Percentiles rank a stretch among this genome's conserved stretches.
Conservation (phyloP, 1,140 invertebrate genomes). For the Forficula auricularia region DNA sequence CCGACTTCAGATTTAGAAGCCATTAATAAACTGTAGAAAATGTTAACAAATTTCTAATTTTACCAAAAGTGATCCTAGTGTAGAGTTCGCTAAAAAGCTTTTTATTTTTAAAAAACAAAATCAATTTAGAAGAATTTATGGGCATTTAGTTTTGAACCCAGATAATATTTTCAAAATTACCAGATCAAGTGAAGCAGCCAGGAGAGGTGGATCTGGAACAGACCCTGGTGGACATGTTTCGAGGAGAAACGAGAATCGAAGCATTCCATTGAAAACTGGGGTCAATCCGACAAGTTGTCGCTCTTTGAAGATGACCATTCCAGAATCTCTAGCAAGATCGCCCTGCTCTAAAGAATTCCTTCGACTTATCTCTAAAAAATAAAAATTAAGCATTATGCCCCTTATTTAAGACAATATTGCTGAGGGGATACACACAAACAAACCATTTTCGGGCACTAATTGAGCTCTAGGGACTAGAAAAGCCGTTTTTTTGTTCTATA, state of each 20-base stretch:
- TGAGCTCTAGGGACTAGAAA: too few relatives aligned
- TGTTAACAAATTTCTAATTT: too few relatives aligned
- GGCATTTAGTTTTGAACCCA: too few relatives aligned
- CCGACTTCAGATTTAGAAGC: too few relatives aligned
- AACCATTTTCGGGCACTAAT: neutral
- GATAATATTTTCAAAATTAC: too few relatives aligned
- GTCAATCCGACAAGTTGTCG: slow-evolving; percentile 55
- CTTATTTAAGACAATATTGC: neutral
- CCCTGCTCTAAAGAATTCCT: slow-evolving; percentile 66
- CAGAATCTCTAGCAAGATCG: slow-evolving; percentile 57
- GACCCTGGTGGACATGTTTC: slow-evolving; percentile 89
- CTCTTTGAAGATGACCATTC: slow-evolving; percentile 73
- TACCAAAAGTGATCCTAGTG: too few relatives aligned
- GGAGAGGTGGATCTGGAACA: slow-evolving; percentile 84
- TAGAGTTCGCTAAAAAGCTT: too few relatives aligned
- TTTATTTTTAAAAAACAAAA: too few relatives aligned
- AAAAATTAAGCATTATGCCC: neutral
- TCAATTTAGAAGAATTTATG: too few relatives aligned
- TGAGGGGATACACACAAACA: neutral
- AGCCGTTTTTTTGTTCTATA: too few relatives aligned
- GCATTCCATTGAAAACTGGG: slow-evolving; percentile 60
- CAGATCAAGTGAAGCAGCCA: slow-evolving; percentile 88
- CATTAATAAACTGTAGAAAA: too few relatives aligned
- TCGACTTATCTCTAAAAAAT: slow-evolving; percentile 52
- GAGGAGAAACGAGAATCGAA: slow-evolving; percentile 71